Conservation (phyloP, 1,140 invertebrate species). For the Eulimnadia texana region DNA sequence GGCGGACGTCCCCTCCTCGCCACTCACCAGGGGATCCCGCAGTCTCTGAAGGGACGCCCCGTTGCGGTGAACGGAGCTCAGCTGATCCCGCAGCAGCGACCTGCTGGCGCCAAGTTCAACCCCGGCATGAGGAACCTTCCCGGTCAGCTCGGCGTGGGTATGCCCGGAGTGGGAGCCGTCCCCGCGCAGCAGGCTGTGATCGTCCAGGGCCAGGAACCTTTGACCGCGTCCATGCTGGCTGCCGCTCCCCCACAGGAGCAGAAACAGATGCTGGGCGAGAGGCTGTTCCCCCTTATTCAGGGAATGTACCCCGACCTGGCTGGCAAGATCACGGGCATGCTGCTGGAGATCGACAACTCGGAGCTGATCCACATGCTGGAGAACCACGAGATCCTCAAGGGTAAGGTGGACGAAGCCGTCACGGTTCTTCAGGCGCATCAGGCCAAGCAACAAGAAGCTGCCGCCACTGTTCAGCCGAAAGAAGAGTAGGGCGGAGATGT, state of each 20-base stretch:
- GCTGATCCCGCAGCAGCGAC: conserved; percentile 24
- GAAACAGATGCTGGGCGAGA: conserved; percentile 97
- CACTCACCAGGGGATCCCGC: conserved; percentile 19
- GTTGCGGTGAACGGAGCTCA: too few relatives aligned
- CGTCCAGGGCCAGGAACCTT: conserved; percentile 75
- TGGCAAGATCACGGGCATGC: conserved; percentile 99
- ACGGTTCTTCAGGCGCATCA: conserved; percentile 93
- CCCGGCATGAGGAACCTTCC: conserved; percentile 33
- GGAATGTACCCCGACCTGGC: conserved; percentile 83
- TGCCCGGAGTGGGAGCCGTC: conserved; percentile 16
- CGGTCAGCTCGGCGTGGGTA: conserved; percentile 18
- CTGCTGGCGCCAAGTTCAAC: conserved; percentile 63
- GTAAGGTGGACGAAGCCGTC: conserved; percentile 94
- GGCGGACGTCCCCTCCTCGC: conserved; percentile 17
- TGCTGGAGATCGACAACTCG: conserved; percentile 97
- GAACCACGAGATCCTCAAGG: conserved; percentile 84
- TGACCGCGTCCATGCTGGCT: conserved; percentile 88
- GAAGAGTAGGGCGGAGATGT: conserved; percentile 13
- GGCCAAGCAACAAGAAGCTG: conserved; percentile 64
- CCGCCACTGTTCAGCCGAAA: conserved; percentile 5
- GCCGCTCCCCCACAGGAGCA: conserved; percentile 86
- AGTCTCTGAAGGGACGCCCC: neutral
- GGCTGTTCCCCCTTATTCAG: conserved; percentile 87
- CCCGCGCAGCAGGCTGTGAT: conserved; percentile 13
- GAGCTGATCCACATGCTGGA: conserved; percentile 97